Evolutionary conservation across 2,113 vertebrate genomes (phyloP), one percentile per base, ranked within the genome.

Genomic region (Brachyhypopomus occidentalis): DNA sequence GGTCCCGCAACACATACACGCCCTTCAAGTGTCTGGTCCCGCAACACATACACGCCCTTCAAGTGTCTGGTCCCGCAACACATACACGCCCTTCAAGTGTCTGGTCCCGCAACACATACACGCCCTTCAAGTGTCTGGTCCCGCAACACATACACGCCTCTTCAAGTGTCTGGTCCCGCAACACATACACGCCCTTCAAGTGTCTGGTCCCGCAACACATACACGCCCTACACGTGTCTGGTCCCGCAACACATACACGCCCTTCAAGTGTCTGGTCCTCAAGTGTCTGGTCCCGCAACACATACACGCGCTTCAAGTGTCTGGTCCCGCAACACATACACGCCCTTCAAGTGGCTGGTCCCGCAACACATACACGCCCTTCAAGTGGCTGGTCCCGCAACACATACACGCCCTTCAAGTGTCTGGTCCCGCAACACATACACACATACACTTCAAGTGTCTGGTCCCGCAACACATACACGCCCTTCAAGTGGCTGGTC

Each of bases 1-100:
- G 16, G 14, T 20, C 30, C 30, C 56, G 38, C 16, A 78, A 34
- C 34, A 78, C 20, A n/a, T n/a, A n/a, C n/a, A n/a, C n/a, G n/a
- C 52, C 27, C 30, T 78, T 70, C 16, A 70, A 38, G 20, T 48
- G 56, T 25, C 30, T 20, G 16, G 14, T 20, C 30, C 30, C 56
- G 38, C 16, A 78, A 34, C 34, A 78, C 20, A n/a, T n/a, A n/a
- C n/a, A n/a, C n/a, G n/a, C 52, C 27, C 30, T 78, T 70, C 16
- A 70, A 38, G 20, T 48, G 56, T 25, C 30, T 20, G 16, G 14
- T 20, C 30, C 30, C 56, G 38, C 16, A 78, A 34, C 34, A 78
- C 20, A n/a, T n/a, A n/a, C n/a, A n/a, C n/a, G n/a, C 52, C 27
- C 30, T 78, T 70, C 16, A 70, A 38, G 20, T 48, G 56, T 25